phyloP scores from a whole-genome alignment of 1,140 invertebrate genomes.

The Epicauta chinensis region DNA sequence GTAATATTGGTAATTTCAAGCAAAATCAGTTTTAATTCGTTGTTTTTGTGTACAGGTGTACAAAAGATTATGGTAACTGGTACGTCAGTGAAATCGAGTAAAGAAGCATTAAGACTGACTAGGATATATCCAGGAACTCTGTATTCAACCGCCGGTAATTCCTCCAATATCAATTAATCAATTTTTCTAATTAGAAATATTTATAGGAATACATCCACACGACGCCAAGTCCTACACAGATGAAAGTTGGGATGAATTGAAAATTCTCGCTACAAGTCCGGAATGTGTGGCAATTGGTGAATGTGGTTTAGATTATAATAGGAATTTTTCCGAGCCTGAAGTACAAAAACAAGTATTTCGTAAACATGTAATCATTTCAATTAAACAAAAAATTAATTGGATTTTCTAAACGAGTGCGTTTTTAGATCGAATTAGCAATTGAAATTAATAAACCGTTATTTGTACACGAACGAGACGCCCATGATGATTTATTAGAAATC shows the following conservation, averaged over 20 bases:
- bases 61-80: conserved; percentile 93
- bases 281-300: conserved; percentile 93
- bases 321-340: conserved; percentile 86
- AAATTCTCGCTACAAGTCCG: conserved; percentile 65
- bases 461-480: conserved; percentile 86
- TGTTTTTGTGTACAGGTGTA: conserved; percentile 80
- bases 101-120: conserved; percentile 82
- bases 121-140: conserved; percentile 82
- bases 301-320: conserved; percentile 90
- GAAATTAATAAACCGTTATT: conserved; percentile 83
- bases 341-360: conserved; percentile 83
- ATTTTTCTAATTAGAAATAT: conserved; percentile 9
- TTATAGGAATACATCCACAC: conserved; percentile 83
- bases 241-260: conserved; percentile 64
- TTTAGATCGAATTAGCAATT: conserved; percentile 76
- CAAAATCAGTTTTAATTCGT: conserved; percentile 8
- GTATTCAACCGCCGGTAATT: conserved; percentile 83
- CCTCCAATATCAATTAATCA: not conserved
- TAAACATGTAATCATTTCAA: conserved; percentile 63
- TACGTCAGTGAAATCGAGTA: conserved; percentile 79
- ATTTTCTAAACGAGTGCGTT: conserved; percentile 19
- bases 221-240: conserved; percentile 91
- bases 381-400: not conserved
- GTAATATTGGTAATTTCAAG: conserved; percentile 45
- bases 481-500: conserved; percentile 67